Evolutionary conservation across 2,888 invertebrate species (phyloP), one percentile per base, ranked within the genome.

Genomic region (Seira musarum): DNA sequence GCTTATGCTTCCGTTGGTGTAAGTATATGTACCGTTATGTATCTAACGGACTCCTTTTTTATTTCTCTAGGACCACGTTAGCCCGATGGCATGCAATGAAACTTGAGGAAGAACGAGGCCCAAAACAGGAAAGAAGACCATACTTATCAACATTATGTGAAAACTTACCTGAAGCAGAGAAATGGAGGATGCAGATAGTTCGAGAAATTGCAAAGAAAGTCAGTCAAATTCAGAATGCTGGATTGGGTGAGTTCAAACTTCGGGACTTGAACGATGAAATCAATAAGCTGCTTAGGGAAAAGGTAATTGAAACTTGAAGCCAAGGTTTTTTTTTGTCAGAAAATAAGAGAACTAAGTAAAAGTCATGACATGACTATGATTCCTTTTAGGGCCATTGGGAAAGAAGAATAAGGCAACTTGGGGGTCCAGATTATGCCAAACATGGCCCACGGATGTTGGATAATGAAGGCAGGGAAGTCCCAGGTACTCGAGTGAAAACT

Each of bases 221-320:
- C 0, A 96, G 99, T 0, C 97, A 98, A 89, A 99, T 99, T 88
- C 99, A 99, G 89, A 99, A 99, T 80, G 95, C 99, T 85, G 99
- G 99, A 78, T 91, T 99, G n/a, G 99, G 99, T 1, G 99, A 99
- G 90, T 99, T 98, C 89, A 93, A 98, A 24, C 96, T 99, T 84
- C 92, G 99, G 17, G 99, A 99, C 89, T 90, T 99, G 22, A 99
- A 99, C 89, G 99, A 99, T 90, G 99, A 99, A 90, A 99, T 99
- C 86, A 99, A 99, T 90, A 99, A 99, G 90, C 89, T 99, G 83
- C 91, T 99, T 80, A 91, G 98, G 65, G 97, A 99, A 88, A 98
- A 98, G 84, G 84, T 85, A 71, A n/a, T n/a, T n/a, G n/a, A n/a
- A n/a, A n/a, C n/a, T n/a, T n/a, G n/a, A n/a, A n/a, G n/a, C n/a